Conservation (phyloP, 2,888 invertebrate genomes). For the Ryuthela nishihirai region DNA sequence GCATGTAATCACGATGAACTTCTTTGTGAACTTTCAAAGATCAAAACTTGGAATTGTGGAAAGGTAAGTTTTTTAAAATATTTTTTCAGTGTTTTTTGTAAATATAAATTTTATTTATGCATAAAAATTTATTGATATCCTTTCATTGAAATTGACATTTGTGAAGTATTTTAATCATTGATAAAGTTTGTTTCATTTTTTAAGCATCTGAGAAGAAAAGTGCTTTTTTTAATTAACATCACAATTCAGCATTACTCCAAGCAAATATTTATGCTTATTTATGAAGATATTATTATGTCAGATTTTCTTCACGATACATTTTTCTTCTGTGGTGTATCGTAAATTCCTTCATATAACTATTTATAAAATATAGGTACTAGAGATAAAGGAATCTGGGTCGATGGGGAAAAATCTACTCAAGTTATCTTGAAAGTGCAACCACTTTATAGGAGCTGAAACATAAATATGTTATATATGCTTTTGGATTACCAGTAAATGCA, state of each 20-base stretch:
- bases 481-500: too few relatives aligned
- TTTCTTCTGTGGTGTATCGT: too few relatives aligned
- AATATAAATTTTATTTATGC: not conserved
- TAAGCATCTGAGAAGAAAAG: not conserved
- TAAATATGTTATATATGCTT: too few relatives aligned
- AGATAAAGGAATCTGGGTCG: too few relatives aligned
- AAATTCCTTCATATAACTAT: too few relatives aligned
- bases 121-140: not conserved
- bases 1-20: conserved; percentile 62
- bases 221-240: too few relatives aligned
- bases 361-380: too few relatives aligned
- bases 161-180: not conserved
- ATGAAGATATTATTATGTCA: not conserved
- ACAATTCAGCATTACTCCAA: too few relatives aligned
- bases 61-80: conserved; percentile 54
- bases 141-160: not conserved
- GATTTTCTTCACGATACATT: conserved; percentile 1
- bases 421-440: too few relatives aligned
- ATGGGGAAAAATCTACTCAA: too few relatives aligned
- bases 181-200: too few relatives aligned
- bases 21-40: conserved; percentile 63
- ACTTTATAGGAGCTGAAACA: too few relatives aligned
- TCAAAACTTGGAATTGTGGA: conserved; percentile 78
- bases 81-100: not conserved
- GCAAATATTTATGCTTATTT: not conserved